Conservation (phyloP, 35 echinoderm and acorn worm species). For the Antedon bifida region DNA sequence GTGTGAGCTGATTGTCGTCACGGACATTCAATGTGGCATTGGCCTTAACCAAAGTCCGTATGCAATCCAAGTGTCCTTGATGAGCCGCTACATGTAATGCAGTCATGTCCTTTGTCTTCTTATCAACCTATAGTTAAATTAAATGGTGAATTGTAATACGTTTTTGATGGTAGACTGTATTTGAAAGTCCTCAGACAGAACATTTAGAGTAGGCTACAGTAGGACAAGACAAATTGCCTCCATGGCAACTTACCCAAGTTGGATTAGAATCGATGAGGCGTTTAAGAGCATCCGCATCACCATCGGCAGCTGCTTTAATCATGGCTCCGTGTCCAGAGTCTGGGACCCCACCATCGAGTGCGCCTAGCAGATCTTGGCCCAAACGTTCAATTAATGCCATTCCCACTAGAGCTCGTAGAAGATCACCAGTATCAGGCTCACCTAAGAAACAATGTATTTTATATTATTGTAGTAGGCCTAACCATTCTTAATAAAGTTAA, state of each 20-base stretch:
- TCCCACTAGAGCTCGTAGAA: not conserved
- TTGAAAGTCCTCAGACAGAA: too few relatives aligned
- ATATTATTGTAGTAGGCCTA: too few relatives aligned
- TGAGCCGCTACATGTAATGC: conserved; percentile 27
- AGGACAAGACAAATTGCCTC: too few relatives aligned
- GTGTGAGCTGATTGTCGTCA: conserved; percentile 22
- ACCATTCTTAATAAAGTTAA: too few relatives aligned
- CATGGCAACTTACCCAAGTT: not conserved
- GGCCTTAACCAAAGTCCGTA: not conserved
- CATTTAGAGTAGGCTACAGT: too few relatives aligned
- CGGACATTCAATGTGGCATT: conserved; percentile 16
- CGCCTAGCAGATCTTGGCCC: not conserved
- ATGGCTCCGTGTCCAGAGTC: not conserved
- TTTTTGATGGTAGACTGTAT: too few relatives aligned
- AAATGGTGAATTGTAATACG: too few relatives aligned
- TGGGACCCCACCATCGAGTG: not conserved
- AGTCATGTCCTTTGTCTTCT: not conserved
- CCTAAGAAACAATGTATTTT: not conserved
- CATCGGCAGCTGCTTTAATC: not conserved
- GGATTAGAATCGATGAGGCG: not conserved
- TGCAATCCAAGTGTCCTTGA: conserved; percentile 21
- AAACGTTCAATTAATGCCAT: not conserved
- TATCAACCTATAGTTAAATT: not conserved
- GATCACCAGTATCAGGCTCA: not conserved
- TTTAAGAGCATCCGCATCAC: not conserved